These are phyloP conservation scores for Margarornis squamiger DNA, from an alignment of 2,797 vertebrate species.

Conservation along the genomic window DNA sequence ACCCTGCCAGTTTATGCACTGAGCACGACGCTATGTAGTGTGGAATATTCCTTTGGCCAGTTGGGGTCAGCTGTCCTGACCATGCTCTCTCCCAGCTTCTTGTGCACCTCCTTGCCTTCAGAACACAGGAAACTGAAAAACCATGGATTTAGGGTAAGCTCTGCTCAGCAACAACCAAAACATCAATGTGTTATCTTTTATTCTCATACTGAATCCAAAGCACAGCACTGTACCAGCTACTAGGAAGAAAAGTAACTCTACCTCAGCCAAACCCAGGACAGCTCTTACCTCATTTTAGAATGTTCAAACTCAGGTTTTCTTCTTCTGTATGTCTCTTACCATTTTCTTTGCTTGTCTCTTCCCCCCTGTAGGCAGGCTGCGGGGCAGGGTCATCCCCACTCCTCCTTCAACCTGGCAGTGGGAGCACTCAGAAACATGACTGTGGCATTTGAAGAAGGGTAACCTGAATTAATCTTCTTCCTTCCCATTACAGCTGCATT, in stretches of 20 bases:
- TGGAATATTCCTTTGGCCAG: not conserved
- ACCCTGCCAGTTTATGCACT: not conserved
- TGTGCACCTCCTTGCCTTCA: not conserved
- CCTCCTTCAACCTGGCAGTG: slow-evolving; percentile 64
- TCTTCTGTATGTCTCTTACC: not conserved
- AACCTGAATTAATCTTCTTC: not conserved
- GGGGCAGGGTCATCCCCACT: slow-evolving; percentile 33
- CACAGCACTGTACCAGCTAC: not conserved
- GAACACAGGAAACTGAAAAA: not conserved
- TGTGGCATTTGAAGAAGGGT: not conserved
- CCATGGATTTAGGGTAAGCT: not conserved
- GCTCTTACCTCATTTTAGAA: not conserved
- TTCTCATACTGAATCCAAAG: not conserved
- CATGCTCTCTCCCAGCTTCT: not conserved
- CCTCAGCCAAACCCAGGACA: not conserved
- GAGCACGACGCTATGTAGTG: not conserved
- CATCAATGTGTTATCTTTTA: not conserved
- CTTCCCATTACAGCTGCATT: not conserved
- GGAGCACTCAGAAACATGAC: slow-evolving; percentile 59
- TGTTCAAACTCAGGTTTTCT: not conserved
- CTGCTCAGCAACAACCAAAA: not conserved
- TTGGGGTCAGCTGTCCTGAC: accelerated
- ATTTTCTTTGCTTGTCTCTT: not conserved
- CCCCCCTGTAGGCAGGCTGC: slow-evolving; percentile 48
- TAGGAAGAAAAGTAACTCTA: not conserved